These are phyloP conservation scores for Perizoma flavofasciatum DNA, from an alignment of 2,888 invertebrate genomes.

Conservation along the genomic window DNA sequence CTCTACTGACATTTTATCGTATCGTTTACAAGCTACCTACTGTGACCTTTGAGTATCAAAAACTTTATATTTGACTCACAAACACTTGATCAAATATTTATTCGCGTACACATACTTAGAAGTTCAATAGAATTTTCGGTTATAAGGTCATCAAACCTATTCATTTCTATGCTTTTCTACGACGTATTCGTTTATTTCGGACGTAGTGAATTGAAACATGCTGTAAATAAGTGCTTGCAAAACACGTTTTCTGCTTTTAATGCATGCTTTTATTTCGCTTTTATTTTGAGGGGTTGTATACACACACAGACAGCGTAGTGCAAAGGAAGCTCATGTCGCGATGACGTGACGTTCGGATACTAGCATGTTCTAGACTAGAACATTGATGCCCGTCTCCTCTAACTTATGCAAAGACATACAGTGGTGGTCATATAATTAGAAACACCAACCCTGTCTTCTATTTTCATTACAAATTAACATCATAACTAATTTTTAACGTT, in stretches of 20 bases:
- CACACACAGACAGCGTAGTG: background rate
- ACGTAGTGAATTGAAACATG: background rate
- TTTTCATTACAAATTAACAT: too few species aligned
- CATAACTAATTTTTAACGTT: too few species aligned
- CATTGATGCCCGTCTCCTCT: too few species aligned
- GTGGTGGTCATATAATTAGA: too few species aligned
- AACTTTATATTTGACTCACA: conserved; percentile 11
- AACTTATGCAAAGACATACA: too few species aligned
- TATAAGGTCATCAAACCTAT: conserved; percentile 20
- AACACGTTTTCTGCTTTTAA: conserved; percentile 20
- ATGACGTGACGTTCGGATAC: too few species aligned
- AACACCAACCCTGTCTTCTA: too few species aligned
- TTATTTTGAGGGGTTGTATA: background rate
- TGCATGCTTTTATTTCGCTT: conserved; percentile 8
- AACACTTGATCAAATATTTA: conserved; percentile 26
- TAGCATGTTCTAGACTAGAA: too few species aligned
- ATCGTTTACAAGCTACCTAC: background rate
- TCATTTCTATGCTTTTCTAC: conserved; percentile 10
- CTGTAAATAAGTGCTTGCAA: background rate
- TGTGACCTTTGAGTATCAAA: conserved; percentile 8
- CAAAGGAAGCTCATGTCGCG: background rate
- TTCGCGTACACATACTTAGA: conserved; percentile 6
- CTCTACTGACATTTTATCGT: conserved; percentile 6
- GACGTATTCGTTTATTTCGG: background rate
- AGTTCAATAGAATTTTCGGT: conserved; percentile 11